A percentile compares a stretch with the other conserved stretches of the same genome.
Conservation (phyloP, 2,797 vertebrate species). For the Molossus alvarezi region DNA sequence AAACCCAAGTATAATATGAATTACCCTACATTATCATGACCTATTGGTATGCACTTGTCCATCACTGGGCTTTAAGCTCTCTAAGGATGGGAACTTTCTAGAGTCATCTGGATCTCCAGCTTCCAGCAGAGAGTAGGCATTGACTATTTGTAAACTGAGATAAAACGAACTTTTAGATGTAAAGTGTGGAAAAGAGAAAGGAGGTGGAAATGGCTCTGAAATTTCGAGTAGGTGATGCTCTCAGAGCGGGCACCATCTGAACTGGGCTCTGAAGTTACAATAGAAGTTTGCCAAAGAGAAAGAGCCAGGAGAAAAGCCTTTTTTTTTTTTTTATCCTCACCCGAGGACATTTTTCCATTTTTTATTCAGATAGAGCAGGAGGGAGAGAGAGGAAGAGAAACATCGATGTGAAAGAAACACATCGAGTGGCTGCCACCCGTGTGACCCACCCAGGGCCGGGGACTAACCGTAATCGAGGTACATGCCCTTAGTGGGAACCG, state of each 20-base stretch:
- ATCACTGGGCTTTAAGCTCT: neutral
- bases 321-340: too few species aligned
- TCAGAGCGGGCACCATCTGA: conserved; percentile 14
- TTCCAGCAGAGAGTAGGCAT: neutral
- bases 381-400: too few species aligned
- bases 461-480: too few species aligned
- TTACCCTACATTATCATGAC: neutral
- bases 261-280: conserved; percentile 49
- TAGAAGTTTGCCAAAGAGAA: neutral
- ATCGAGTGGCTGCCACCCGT: too few species aligned
- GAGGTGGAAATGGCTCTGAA: neutral
- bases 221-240: neutral
- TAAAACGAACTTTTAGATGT: neutral
- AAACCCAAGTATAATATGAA: neutral
- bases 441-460: too few species aligned
- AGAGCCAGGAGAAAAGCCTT: neutral
- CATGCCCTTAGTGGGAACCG: too few species aligned
- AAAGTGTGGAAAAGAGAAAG: neutral
- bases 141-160: neutral
- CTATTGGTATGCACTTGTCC: neutral
- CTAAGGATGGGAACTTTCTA: neutral
- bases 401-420: too few species aligned
- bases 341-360: too few species aligned
- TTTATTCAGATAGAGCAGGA: too few species aligned
- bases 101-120: neutral